Percentiles rank a stretch among this genome's conserved stretches.
Evolutionary conservation across 1,140 invertebrate species (phyloP).

Genomic region (Aphaenogaster ashmeadi): DNA sequence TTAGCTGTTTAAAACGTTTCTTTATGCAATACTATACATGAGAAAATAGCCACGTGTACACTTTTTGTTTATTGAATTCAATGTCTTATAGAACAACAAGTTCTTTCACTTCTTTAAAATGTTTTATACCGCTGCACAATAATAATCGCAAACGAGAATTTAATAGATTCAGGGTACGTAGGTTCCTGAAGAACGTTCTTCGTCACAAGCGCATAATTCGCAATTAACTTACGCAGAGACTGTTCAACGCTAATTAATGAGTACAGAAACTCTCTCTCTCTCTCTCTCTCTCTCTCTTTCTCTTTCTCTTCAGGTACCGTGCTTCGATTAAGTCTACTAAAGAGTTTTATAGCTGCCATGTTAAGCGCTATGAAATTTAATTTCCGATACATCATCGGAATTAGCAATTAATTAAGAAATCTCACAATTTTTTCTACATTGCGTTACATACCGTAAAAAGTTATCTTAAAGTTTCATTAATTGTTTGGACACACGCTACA

Average conservation of each 20-base stretch:
- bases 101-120: background rate
- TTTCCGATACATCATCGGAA: conserved; percentile 48
- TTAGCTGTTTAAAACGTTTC: background rate
- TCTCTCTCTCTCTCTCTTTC: background rate
- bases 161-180: conserved; percentile 51
- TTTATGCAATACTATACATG: background rate
- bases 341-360: conserved; percentile 47
- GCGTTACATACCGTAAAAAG: background rate
- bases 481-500: background rate
- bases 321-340: conserved; percentile 63
- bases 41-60: background rate
- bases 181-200: conserved; percentile 60
- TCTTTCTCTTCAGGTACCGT: conserved; percentile 15
- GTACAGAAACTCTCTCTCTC: conserved; percentile 43
- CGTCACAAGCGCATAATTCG: conserved; percentile 64
- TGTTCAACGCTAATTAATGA: conserved; percentile 74
- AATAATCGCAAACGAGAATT: conserved; percentile 68
- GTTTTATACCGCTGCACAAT: background rate
- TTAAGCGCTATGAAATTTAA: conserved; percentile 70
- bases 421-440: background rate
- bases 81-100: background rate
- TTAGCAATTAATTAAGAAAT: conserved; percentile 57
- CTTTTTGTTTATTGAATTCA: background rate
- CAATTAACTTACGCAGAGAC: conserved; percentile 71
- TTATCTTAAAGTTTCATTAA: background rate